These are phyloP conservation scores for Drosophila affinis DNA, from an alignment of 2,888 invertebrate genomes.

Conservation along the genomic window DNA sequence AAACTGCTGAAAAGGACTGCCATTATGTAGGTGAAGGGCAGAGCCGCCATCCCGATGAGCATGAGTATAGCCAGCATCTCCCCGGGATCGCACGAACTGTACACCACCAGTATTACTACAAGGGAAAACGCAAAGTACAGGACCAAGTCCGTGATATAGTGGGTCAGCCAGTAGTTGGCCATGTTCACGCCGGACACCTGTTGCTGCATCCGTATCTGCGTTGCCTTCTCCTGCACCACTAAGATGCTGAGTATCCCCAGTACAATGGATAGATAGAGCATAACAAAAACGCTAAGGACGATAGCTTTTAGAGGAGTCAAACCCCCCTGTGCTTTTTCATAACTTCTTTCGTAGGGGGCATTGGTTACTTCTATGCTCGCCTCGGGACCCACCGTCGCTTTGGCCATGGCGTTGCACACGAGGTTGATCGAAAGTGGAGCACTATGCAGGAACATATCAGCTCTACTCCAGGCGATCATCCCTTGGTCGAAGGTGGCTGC, in stretches of 20 bases:
- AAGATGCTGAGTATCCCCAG: slow-evolving; percentile 85
- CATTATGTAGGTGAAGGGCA: slow-evolving; percentile 19
- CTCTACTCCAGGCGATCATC: slow-evolving; percentile 3
- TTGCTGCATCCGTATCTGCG: slow-evolving; percentile 89
- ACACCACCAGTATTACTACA: not conserved
- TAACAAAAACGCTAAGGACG: slow-evolving; percentile 84
- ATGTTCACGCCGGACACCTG: slow-evolving; percentile 89
- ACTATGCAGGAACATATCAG: slow-evolving; percentile 1
- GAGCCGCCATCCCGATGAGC: slow-evolving; percentile 12
- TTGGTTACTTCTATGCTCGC: slow-evolving; percentile 84
- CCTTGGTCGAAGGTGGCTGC: not conserved
- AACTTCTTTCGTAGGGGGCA: slow-evolving; percentile 84
- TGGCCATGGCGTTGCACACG: slow-evolving; percentile 32
- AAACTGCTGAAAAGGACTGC: slow-evolving; percentile 82
- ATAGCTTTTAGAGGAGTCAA: no score
- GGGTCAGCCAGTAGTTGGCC: slow-evolving; percentile 87
- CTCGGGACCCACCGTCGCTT: not conserved
- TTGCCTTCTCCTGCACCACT: slow-evolving; percentile 86
- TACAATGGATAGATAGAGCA: not conserved
- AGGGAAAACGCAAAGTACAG: not conserved
- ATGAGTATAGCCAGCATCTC: slow-evolving; percentile 6
- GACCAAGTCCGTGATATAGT: slow-evolving; percentile 84
- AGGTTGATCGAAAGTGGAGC: slow-evolving; percentile 30
- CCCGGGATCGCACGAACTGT: not conserved
- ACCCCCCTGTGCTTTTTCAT: no score